These are phyloP conservation scores for Eupithecia abbreviata DNA, from an alignment of 2,888 invertebrate species.

Conservation along the genomic window DNA sequence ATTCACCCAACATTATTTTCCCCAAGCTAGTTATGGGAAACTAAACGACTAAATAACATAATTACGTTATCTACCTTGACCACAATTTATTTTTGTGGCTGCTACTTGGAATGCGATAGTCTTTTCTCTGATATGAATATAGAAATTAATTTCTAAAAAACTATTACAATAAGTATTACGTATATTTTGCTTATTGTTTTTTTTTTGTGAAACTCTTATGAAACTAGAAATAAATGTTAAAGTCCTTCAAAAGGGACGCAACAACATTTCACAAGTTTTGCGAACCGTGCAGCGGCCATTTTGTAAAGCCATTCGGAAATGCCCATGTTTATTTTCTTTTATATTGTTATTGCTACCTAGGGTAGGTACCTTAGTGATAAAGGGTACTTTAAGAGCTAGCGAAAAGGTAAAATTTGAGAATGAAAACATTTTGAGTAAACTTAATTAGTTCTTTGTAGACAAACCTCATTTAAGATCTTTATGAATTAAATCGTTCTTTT, in stretches of 20 bases:
- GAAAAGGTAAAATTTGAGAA: constrained; percentile 24
- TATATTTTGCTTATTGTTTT: neutral
- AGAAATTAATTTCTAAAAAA: neutral
- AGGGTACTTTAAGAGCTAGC: constrained; percentile 21
- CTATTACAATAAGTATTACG: neutral
- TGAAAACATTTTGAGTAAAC: constrained; percentile 15
- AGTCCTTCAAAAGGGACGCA: neutral
- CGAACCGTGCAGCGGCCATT: constrained; percentile 16
- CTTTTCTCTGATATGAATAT: neutral
- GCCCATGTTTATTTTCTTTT: constrained; percentile 27
- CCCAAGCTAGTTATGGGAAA: too few relatives aligned
- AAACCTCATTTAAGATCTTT: neutral
- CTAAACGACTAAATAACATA: too few relatives aligned
- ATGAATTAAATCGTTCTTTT: neutral
- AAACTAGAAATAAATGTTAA: constrained; percentile 2
- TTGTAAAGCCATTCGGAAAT: constrained; percentile 27
- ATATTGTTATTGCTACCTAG: constrained; percentile 25
- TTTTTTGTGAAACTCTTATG: neutral
- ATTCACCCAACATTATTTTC: too few relatives aligned
- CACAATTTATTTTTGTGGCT: neutral
- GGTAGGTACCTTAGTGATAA: constrained; percentile 23
- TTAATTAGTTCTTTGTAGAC: constrained; percentile 11
- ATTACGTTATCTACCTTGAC: too few relatives aligned
- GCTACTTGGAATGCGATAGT: neutral
- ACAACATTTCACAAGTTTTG: constrained; percentile 7